Conservation (phyloP, 1,140 invertebrate species). For the Zaprionus africanus region DNA sequence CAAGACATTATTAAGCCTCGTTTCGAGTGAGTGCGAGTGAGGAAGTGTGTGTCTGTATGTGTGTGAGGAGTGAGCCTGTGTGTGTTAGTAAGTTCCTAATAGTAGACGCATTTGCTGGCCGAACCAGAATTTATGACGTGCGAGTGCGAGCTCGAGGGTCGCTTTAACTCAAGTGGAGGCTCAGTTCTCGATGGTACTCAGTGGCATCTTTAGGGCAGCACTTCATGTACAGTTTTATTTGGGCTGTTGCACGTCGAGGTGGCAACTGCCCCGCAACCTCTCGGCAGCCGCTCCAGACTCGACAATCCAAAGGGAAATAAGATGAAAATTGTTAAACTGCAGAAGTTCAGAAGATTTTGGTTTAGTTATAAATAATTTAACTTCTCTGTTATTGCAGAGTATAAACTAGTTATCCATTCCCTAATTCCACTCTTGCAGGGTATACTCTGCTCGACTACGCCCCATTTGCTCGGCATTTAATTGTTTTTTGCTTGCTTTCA, state of each 20-base stretch:
- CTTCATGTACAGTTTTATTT: not conserved
- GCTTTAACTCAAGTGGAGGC: slow-evolving; percentile 13
- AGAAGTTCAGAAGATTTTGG: no score
- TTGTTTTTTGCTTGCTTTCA: slow-evolving; percentile 19
- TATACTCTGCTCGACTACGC: not conserved
- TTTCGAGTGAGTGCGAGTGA: slow-evolving; percentile 30
- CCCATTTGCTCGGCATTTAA: slow-evolving; percentile 1
- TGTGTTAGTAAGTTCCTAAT: slow-evolving; percentile 19
- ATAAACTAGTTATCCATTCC: no score
- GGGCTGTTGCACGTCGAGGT: no score
- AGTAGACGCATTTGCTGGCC: slow-evolving; percentile 32
- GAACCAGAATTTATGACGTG: slow-evolving; percentile 56
- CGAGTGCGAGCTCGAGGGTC: not conserved
- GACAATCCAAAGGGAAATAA: no score
- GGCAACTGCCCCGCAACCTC: no score
- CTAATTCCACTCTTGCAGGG: not conserved
- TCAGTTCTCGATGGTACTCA: not conserved
- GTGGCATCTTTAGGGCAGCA: slow-evolving; percentile 2
- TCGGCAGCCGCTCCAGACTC: no score
- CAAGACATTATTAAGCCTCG: slow-evolving; percentile 69
- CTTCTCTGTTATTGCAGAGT: no score
- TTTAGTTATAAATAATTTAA: no score
- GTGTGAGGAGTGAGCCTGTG: slow-evolving; percentile 5
- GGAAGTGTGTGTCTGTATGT: not conserved
- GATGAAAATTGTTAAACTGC: no score